phyloP scores from a whole-genome alignment of 2,797 vertebrate species.

The Pangasius krempfi region DNA sequence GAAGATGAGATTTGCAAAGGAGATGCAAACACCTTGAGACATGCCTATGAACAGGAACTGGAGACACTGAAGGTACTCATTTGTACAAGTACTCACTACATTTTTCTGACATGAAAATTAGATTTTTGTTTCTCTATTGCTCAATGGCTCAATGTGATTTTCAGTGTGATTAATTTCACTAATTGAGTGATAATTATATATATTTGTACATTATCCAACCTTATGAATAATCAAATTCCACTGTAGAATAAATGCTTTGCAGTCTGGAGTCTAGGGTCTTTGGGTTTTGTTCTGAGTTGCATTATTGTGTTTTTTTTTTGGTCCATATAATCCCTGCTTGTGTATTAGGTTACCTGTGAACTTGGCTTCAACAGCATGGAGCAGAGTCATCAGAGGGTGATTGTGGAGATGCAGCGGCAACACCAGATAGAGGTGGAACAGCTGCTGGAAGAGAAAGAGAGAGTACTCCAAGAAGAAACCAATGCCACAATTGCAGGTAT shows the following conservation, averaged over 20 bases:
- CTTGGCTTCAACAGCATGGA: constrained; percentile 85
- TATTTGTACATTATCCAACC: neutral
- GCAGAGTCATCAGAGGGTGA: constrained; percentile 87
- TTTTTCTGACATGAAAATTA: neutral
- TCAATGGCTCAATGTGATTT: neutral
- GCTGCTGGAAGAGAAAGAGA: constrained; percentile 86
- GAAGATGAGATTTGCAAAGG: constrained; percentile 73
- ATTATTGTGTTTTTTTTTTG: neutral
- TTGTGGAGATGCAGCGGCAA: constrained; percentile 87
- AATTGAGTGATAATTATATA: neutral
- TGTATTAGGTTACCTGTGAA: constrained; percentile 82
- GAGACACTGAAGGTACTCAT: constrained; percentile 83
- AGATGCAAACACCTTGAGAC: constrained; percentile 68
- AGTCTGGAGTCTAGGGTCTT: too few relatives aligned
- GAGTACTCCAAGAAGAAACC: constrained; percentile 88
- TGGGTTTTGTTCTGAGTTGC: neutral
- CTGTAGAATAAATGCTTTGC: neutral
- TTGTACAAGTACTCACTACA: neutral
- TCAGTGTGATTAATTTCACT: neutral
- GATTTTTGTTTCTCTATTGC: neutral
- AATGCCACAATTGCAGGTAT: constrained; percentile 90
- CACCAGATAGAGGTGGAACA: constrained; percentile 88
- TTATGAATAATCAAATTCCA: neutral
- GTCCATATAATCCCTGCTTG: neutral
- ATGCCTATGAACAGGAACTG: constrained; percentile 81